Base-by-base conservation (phyloP, 2,888 invertebrate species). In the Orchesellides sinensis region DNA sequence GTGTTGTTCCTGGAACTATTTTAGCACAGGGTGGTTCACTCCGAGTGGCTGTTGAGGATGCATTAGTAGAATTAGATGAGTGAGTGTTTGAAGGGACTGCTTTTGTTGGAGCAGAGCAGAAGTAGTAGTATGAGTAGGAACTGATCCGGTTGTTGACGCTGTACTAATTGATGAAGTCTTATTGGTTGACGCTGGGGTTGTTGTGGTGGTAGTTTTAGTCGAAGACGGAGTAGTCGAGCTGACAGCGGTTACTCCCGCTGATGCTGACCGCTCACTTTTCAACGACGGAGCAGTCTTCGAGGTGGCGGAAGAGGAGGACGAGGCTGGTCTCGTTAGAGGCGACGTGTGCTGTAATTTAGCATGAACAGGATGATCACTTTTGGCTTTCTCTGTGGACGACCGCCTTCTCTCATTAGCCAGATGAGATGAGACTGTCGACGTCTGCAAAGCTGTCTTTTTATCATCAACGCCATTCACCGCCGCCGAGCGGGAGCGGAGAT, bases 1-100 rank as follows among this genome's bases (percentile, higher is more conserved):
- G 89, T 84, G 91, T 92, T 74, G 92, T 91, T 70, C 92, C 92
- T 40, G 91, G 91, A 75, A 91, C 89, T 6, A 91, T 86, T 91
- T 91, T 79, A 74, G 83, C 79, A 78, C 83, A 77, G n/a, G n/a
- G n/a, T 40, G 77, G 59, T 35, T 83, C 83, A 49, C 21, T 83
- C 54, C 73, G 61, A 75, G 61, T 61, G 65, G 52, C 69, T 49
- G 74, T 49, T 45, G 69, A 32, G 10, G 79, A 49, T 27, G 75
- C 47, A 21, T 49, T 52, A 35, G 61, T 66, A n/a, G 75, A 52
- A n/a, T n/a, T n/a, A n/a, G n/a, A n/a, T n/a, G n/a, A n/a, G n/a
- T n/a, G n/a, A 52, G 61, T 61, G 8, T 49, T 52, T 25, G 79
- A 45, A 23, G 69, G 14, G 23, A 19, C 29, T 27, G 40, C 23